These are phyloP conservation scores for Aphelocoma coerulescens DNA, from an alignment of 2,113 vertebrate species.

Conservation along the genomic window DNA sequence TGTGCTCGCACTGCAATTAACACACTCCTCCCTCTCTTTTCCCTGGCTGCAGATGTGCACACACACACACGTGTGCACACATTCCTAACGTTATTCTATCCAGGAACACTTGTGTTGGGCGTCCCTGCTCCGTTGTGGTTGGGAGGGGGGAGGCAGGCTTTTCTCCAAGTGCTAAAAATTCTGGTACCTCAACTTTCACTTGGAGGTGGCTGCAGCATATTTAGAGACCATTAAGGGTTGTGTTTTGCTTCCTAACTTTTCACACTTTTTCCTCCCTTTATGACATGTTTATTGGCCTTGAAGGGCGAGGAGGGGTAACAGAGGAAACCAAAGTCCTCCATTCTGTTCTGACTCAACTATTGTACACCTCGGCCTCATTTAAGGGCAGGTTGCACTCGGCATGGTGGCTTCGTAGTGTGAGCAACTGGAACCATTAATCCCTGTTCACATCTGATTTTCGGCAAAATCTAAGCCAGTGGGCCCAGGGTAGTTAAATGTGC, in stretches of 20 bases:
- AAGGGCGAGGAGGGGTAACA: background rate
- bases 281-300: slow-evolving; percentile 65
- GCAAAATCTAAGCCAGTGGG: slow-evolving; percentile 31
- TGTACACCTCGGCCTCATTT: background rate
- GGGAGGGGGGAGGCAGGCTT: background rate
- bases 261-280: slow-evolving; percentile 30
- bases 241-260: slow-evolving; percentile 54
- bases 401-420: background rate
- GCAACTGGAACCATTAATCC: slow-evolving; percentile 39
- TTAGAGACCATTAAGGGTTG: background rate
- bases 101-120: background rate
- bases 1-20: background rate
- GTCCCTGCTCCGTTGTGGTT: fast-evolving
- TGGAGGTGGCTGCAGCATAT: background rate
- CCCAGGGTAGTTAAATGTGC: slow-evolving; percentile 54
- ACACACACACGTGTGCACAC: background rate
- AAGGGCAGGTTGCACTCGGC: background rate
- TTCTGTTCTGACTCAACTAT: background rate
- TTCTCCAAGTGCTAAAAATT: background rate
- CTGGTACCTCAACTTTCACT: slow-evolving; percentile 20
- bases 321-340: slow-evolving; percentile 5
- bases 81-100: background rate
- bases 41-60: background rate
- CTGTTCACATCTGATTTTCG: slow-evolving; percentile 19
- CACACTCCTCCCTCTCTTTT: background rate